These are phyloP conservation scores for Diaphora mendica DNA, from an alignment of 2,888 invertebrate genomes.

Conservation along the genomic window DNA sequence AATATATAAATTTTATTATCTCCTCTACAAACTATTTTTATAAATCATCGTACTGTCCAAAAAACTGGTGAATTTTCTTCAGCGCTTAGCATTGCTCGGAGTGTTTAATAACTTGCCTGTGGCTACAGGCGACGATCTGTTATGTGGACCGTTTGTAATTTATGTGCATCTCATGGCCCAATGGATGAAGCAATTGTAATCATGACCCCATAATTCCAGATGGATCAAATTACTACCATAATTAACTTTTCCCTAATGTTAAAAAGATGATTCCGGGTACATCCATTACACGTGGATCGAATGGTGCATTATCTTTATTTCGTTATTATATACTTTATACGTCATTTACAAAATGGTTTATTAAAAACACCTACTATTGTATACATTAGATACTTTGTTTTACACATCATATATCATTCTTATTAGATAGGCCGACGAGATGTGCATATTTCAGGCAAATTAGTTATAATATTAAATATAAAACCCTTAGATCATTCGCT, in stretches of 20 bases:
- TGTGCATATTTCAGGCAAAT: constrained; percentile 13
- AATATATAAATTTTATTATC: not conserved
- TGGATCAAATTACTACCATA: constrained; percentile 32
- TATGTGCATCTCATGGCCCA: constrained; percentile 64
- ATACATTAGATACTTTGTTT: too few relatives aligned
- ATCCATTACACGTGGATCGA: not conserved
- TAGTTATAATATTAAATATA: constrained; percentile 38
- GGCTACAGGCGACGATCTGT: constrained; percentile 42
- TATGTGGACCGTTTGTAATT: constrained; percentile 57
- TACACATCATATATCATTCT: not conserved
- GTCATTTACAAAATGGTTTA: not conserved
- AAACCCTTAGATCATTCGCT: constrained; percentile 50
- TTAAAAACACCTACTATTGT: too few relatives aligned
- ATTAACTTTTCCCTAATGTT: constrained; percentile 7
- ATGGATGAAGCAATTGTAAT: constrained; percentile 63
- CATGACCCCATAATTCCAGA: constrained; percentile 51
- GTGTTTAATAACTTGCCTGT: constrained; percentile 51
- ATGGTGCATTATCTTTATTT: not conserved
- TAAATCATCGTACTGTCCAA: not conserved
- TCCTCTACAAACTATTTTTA: not conserved
- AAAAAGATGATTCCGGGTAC: not conserved
- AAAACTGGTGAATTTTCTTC: not conserved
- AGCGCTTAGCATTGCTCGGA: not conserved
- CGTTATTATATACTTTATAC: not conserved
- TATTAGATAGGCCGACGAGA: not conserved